Conservation (phyloP, 2,888 invertebrate species). For the Drosophila subquinaria region DNA sequence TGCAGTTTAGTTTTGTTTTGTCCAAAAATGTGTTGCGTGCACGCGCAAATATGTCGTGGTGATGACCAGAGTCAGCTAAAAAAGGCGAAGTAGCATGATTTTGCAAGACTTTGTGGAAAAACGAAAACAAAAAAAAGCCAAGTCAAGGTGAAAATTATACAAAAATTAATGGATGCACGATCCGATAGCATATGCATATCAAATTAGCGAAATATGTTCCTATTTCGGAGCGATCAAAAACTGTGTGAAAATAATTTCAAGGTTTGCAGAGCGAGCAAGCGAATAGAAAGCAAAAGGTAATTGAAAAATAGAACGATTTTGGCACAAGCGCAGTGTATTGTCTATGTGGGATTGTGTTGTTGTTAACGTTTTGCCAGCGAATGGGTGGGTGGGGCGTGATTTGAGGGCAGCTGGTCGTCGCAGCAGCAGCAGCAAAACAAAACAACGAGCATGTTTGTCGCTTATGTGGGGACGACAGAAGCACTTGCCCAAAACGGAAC, state of each 20-base stretch:
- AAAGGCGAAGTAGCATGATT: slow-evolving; percentile 78
- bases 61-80: slow-evolving; percentile 71
- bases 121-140: slow-evolving; percentile 56
- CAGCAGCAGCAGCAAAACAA: slow-evolving; percentile 52
- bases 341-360: slow-evolving; percentile 61
- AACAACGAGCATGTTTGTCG: slow-evolving; percentile 56
- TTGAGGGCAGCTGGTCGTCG: slow-evolving; percentile 68
- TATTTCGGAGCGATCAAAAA: slow-evolving; percentile 73
- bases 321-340: slow-evolving; percentile 77
- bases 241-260: slow-evolving; percentile 82
- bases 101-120: slow-evolving; percentile 73
- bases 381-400: slow-evolving; percentile 77
- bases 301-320: slow-evolving; percentile 81
- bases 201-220: slow-evolving; percentile 76
- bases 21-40: slow-evolving; percentile 62
- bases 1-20: slow-evolving; percentile 48
- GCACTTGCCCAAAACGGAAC: slow-evolving; percentile 61
- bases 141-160: slow-evolving; percentile 78
- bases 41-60: slow-evolving; percentile 64
- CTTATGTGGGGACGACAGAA: slow-evolving; percentile 26
- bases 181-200: slow-evolving; percentile 77
- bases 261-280: slow-evolving; percentile 76
- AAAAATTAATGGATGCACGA: slow-evolving; percentile 73
- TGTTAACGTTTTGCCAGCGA: slow-evolving; percentile 56
- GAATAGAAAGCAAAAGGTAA: slow-evolving; percentile 80